Evolutionary conservation across 2,113 vertebrate genomes (phyloP), one percentile per base, ranked within the genome.

Genomic region (Pristiophorus japonicus): DNA sequence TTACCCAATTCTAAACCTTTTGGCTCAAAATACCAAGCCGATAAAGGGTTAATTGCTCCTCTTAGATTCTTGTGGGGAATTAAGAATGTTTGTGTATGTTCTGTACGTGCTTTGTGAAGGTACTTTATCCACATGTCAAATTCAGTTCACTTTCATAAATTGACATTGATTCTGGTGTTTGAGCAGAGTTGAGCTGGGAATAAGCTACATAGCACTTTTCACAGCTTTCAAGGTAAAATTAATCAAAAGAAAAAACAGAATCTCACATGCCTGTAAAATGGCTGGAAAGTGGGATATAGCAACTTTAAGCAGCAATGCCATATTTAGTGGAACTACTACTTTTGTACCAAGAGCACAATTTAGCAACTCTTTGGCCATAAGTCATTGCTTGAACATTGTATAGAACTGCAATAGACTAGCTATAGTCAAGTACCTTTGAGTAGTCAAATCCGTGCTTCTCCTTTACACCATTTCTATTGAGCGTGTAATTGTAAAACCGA

Each of bases 401-500:
- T 24, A 51, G 14, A n/a, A 16, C n/a, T 92, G 51, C 34, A 42
- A 24, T 70, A 22, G n/a, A 38, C 16, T 38, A 81, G 4, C 51
- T 90, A 55, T 30, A 59, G 0, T 38, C 0, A 96, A 97, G 96
- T 97, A 99, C 99, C 99, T 98, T 98, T 81, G 98, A 96, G 96
- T 99, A 99, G 97, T 98, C 97, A 22, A 96, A 98, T 97, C 98
- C 98, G 88, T 99, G 99, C 90, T 99, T 99, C 96, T 99, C 99
- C 95, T 98, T 98, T 51, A 98, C 97, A 90, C 99, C 99, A 42
- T 99, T 99, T 96, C 99, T 97, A 96, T 99, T 99, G 62, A 99
- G 98, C 0, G 99, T 99, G 96, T 99, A 99, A 97, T 99, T 99
- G 97, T 99, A 99, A 97, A 99, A 99, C 45, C 99, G 98, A 0